A percentile compares a stretch with the other conserved stretches of the same genome.
Conservation (phyloP, 92 coral and sea anemone species). For the Zoanthus gigantus region DNA sequence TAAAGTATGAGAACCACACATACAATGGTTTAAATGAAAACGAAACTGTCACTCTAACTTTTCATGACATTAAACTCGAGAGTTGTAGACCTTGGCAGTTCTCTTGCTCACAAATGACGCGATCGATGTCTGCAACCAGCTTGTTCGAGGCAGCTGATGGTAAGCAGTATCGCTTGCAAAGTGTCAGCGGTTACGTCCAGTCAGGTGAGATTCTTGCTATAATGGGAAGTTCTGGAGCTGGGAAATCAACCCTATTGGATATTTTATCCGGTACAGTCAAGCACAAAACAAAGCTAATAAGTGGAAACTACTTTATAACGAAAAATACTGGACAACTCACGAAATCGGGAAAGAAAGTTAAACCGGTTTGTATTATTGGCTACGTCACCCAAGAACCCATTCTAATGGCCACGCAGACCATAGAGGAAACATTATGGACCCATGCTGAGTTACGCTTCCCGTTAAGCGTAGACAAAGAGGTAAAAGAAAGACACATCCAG, state of each 20-base stretch:
- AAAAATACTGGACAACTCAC: not conserved
- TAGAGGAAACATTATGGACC: conserved; percentile 41
- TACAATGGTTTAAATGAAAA: not conserved
- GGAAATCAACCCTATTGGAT: conserved; percentile 31
- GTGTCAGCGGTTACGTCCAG: conserved; percentile 38
- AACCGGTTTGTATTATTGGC: conserved; percentile 28
- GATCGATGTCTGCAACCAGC: conserved; percentile 4
- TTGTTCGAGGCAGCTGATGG: conserved; percentile 22
- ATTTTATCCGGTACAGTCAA: conserved; percentile 30
- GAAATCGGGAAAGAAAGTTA: conserved; percentile 3
- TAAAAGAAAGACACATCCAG: conserved; percentile 9
- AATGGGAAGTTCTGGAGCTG: conserved; percentile 47
- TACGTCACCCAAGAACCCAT: conserved; percentile 48
- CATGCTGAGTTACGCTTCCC: conserved; percentile 35
- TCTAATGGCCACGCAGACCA: conserved; percentile 41
- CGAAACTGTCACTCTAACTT: not conserved
- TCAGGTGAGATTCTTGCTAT: conserved; percentile 41
- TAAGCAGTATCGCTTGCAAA: conserved; percentile 34
- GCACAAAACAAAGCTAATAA: conserved; percentile 21
- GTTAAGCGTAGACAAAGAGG: not conserved
- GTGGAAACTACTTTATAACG: conserved; percentile 28
- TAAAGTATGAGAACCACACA: not conserved
- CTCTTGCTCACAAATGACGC: conserved; percentile 3
- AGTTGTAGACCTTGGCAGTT: conserved; percentile 17
- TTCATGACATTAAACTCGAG: conserved; percentile 27